phyloP scores from a whole-genome alignment of 2,113 vertebrate genomes.

The Suncus etruscus region DNA sequence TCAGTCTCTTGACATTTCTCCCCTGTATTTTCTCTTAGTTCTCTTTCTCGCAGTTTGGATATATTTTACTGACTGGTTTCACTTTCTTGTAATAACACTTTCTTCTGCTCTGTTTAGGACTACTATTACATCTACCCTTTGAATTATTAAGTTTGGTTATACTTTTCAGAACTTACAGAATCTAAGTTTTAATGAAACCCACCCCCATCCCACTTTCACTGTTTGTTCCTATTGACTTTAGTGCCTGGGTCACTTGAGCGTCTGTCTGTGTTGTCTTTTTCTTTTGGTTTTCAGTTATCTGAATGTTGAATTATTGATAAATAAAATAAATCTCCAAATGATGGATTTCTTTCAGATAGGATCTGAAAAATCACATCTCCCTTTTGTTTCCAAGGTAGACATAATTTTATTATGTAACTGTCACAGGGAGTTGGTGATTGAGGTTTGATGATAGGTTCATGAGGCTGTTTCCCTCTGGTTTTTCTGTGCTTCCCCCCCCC shows the following conservation, averaged over 20 bases:
- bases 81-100: neutral
- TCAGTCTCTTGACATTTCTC: neutral
- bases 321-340: neutral
- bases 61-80: conserved; percentile 28
- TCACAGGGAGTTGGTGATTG: neutral
- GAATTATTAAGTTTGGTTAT: conserved; percentile 28
- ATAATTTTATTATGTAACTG: neutral
- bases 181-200: no score
- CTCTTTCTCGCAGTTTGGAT: neutral
- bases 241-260: no score
- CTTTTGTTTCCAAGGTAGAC: neutral
- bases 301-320: neutral
- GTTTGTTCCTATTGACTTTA: no score
- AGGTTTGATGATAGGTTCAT: neutral
- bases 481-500: no score
- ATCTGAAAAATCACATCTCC: no score
- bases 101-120: neutral
- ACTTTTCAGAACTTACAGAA: neutral
- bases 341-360: neutral
- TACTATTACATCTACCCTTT: neutral
- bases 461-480: neutral
- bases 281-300: conserved; percentile 12
- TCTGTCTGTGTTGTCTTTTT: no score
- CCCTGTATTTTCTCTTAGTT: neutral
- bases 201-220: no score